Percentiles rank a stretch among this genome's conserved stretches.
phyloP scores from a whole-genome alignment of 2,888 invertebrate genomes.

The Conomelus anceps region DNA sequence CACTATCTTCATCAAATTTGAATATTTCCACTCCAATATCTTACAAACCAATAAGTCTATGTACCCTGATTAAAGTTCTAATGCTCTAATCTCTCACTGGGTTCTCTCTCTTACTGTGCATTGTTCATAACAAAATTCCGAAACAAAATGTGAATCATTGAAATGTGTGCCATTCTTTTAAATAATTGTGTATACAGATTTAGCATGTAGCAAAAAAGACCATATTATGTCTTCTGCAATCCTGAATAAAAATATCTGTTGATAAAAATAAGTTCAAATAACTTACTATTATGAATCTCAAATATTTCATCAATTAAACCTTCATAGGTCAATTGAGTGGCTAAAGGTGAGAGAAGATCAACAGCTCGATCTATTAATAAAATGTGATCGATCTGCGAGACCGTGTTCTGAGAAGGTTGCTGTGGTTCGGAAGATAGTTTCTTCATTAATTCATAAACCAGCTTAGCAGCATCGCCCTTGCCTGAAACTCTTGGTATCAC shows the following conservation, averaged over 20 bases:
- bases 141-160: too few species aligned
- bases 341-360: constrained; percentile 85
- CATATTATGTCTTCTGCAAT: too few species aligned
- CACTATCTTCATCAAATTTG: too few species aligned
- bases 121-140: too few species aligned
- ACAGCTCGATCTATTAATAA: constrained; percentile 83
- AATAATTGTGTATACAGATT: too few species aligned
- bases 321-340: constrained; percentile 94
- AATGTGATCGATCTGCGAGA: constrained; percentile 76
- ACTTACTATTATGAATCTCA: constrained; percentile 65
- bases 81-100: too few species aligned
- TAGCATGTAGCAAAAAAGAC: too few species aligned
- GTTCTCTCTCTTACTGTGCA: too few species aligned
- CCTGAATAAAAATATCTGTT: neutral
- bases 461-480: constrained; percentile 79
- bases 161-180: too few species aligned
- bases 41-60: too few species aligned
- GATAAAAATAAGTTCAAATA: neutral
- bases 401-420: constrained; percentile 32
- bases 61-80: too few species aligned
- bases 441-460: constrained; percentile 81
- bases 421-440: constrained; percentile 57
- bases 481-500: constrained; percentile 83
- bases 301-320: constrained; percentile 95
- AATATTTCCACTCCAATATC: too few species aligned